Evolutionary conservation across 35 echinoderm and acorn worm species (phyloP).

Genomic region (Holothuria glaberrima): DNA sequence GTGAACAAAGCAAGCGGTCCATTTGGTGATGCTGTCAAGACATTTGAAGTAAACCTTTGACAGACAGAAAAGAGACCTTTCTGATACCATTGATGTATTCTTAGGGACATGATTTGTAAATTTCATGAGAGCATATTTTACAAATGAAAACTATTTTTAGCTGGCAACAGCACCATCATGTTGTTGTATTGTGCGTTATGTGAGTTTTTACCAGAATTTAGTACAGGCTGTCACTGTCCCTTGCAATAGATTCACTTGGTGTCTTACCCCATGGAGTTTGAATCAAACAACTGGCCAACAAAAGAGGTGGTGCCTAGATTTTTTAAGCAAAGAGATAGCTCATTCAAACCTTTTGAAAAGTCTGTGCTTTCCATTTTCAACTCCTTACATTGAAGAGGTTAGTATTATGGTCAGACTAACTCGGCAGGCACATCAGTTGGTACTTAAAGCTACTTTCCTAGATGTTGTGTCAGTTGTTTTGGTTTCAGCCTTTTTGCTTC

Average conservation of each 20-base stretch:
- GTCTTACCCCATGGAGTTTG: neutral
- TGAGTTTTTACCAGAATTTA: constrained; percentile 30
- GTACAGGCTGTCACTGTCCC: neutral
- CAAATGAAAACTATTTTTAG: constrained; percentile 44
- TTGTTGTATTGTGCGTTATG: constrained; percentile 12
- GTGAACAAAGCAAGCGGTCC: constrained; percentile 65
- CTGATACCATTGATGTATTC: neutral
- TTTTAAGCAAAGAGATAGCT: too few relatives aligned
- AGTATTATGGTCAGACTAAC: too few relatives aligned
- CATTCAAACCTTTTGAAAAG: too few relatives aligned
- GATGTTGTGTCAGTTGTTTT: too few relatives aligned
- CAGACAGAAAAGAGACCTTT: neutral
- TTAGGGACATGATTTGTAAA: constrained; percentile 43
- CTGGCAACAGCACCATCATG: constrained; percentile 44
- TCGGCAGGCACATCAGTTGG: too few relatives aligned
- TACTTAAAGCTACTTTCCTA: too few relatives aligned
- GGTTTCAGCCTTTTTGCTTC: too few relatives aligned
- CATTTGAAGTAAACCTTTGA: constrained; percentile 99
- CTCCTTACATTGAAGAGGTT: too few relatives aligned
- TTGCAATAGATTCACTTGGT: constrained; percentile 45
- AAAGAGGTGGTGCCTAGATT: too few relatives aligned
- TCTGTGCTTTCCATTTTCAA: too few relatives aligned
- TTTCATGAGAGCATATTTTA: constrained; percentile 56
- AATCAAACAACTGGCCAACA: too few relatives aligned
- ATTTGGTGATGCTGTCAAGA: constrained; percentile 90